These are phyloP conservation scores for Troglohyphantes excavatus DNA, from an alignment of 2,888 invertebrate species.

Conservation along the genomic window DNA sequence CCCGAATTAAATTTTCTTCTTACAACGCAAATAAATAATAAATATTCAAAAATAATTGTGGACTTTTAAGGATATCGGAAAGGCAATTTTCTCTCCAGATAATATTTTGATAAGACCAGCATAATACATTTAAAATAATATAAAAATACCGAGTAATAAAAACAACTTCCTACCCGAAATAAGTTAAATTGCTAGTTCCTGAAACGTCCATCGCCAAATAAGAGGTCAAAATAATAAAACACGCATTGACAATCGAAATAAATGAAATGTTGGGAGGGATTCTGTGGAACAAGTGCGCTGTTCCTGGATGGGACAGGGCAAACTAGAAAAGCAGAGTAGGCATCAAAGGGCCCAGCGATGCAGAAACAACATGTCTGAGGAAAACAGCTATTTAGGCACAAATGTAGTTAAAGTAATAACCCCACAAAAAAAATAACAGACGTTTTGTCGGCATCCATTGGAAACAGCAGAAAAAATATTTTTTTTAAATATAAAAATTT, in stretches of 20 bases:
- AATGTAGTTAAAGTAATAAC: neutral
- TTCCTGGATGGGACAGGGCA: neutral
- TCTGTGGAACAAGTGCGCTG: neutral
- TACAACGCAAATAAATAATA: too few species aligned
- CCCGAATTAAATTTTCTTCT: too few species aligned
- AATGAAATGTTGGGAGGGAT: neutral
- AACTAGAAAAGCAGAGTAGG: slow-evolving; percentile 17
- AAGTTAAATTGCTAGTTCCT: too few species aligned
- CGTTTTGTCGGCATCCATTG: neutral
- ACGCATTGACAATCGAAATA: neutral
- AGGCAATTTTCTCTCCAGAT: too few species aligned
- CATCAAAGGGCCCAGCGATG: slow-evolving; percentile 13
- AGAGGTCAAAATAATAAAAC: slow-evolving; percentile 1
- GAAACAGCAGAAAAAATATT: neutral
- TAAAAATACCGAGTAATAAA: too few species aligned
- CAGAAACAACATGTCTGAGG: neutral
- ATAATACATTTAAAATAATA: too few species aligned
- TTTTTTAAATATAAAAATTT: too few species aligned
- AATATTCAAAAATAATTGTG: too few species aligned
- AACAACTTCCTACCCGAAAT: too few species aligned
- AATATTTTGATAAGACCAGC: too few species aligned
- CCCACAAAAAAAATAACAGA: neutral
- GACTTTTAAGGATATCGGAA: too few species aligned
- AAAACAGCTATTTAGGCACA: neutral
- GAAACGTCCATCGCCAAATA: neutral